Evolutionary conservation across 2,797 vertebrate species (phyloP).

Genomic region (Cyprinella venusta): DNA sequence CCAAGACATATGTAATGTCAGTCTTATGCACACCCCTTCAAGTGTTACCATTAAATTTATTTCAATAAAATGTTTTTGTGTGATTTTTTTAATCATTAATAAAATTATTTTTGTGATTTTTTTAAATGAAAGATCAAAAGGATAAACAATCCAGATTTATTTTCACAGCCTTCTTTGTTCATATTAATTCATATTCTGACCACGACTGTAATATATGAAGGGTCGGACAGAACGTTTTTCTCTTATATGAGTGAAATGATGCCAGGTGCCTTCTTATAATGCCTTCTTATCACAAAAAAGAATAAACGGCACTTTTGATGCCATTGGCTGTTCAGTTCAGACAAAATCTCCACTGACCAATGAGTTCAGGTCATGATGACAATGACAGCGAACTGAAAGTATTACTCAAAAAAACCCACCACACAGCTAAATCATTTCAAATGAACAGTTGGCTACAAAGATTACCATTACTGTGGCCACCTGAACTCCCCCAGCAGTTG

Average conservation of each 20-base stretch:
- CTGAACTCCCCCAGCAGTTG: constrained; percentile 33
- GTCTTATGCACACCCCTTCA: too few relatives aligned
- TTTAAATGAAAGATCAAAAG: not conserved
- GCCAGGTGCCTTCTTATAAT: too few relatives aligned
- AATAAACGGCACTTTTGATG: not conserved
- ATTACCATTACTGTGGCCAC: constrained; percentile 23
- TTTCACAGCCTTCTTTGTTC: not conserved
- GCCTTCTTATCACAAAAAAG: not conserved
- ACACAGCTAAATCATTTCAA: constrained; percentile 9
- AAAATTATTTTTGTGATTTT: not conserved
- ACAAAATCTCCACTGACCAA: not conserved
- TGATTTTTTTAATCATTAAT: too few relatives aligned
- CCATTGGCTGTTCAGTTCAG: not conserved
- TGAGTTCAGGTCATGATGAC: not conserved
- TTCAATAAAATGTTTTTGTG: not conserved
- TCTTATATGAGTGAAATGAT: too few relatives aligned
- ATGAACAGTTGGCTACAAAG: constrained; percentile 24
- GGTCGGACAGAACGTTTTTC: not conserved
- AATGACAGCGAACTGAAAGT: not conserved
- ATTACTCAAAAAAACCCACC: not conserved
- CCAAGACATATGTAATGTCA: too few relatives aligned
- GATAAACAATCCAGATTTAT: not conserved
- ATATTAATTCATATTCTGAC: not conserved
- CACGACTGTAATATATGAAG: not conserved
- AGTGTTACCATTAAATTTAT: not conserved